Percentiles rank a stretch among this genome's conserved stretches.
Conservation (phyloP, 2,797 vertebrate species). For the Alcedo quadribrachys region DNA sequence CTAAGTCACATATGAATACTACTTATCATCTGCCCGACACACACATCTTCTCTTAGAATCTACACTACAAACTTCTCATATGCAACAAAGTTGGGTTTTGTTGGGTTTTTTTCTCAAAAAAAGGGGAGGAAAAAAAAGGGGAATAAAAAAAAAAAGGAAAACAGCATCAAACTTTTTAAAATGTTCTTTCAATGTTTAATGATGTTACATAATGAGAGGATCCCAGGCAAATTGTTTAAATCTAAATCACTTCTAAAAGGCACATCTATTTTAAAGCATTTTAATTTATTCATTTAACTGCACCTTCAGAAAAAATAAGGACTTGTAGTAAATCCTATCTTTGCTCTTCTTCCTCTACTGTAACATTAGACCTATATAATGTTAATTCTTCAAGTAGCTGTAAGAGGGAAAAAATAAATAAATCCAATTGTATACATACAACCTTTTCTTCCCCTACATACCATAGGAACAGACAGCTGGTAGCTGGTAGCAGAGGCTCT, state of each 20-base stretch:
- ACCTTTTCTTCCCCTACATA: slow-evolving; percentile 49
- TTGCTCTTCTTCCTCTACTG: background rate
- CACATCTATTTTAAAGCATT: background rate
- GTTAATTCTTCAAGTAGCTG: background rate
- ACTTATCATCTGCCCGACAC: background rate
- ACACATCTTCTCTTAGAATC: background rate
- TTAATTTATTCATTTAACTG: background rate
- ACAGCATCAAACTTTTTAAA: background rate
- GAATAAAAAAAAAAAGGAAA: too few relatives aligned
- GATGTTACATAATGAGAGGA: background rate
- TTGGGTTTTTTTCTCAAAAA: too few relatives aligned
- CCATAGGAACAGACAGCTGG: slow-evolving; percentile 91
- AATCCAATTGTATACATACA: background rate
- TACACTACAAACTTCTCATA: background rate
- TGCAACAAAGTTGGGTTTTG: background rate
- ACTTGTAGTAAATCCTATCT: background rate
- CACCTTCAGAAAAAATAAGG: background rate
- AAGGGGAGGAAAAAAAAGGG: too few relatives aligned
- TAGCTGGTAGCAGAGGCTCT: slow-evolving; percentile 96
- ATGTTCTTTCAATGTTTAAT: background rate
- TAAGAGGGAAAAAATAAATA: background rate
- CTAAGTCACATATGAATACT: background rate
- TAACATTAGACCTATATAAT: background rate
- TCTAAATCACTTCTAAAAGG: background rate
- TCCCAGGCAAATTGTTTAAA: background rate